Base-by-base conservation (phyloP, 2,888 invertebrate genomes). In the Corythucha ciliata region DNA sequence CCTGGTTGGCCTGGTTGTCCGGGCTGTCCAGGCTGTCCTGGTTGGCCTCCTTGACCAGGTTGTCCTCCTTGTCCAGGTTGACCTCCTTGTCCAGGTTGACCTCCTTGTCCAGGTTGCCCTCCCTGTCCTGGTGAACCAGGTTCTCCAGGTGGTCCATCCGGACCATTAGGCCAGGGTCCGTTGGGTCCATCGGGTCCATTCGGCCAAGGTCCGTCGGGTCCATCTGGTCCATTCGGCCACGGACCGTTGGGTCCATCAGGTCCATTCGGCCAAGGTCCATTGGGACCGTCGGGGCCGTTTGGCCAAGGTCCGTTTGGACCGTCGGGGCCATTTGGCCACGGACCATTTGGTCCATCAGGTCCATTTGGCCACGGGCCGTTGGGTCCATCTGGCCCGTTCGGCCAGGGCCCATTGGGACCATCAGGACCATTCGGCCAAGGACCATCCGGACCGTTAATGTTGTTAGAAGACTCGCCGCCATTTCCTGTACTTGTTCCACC, bases 241-340 rank as follows among this genome's bases (percentile, higher is more conserved):
- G 42, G 39, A 14, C 48, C 48, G 3, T 34, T 46, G 12, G 26
- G 48, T 2, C 46, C 47, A 2, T 24, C 32, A 10, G 45, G 27
- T 29, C 50, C 50, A 10, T 7, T 18, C 7, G 32, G 22, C 24
- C 48, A 12, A 14, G 24, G 34, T 24, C 52, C 39, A 24, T 24
- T 29, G 16, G 52, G 20, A 7, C 51, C 39, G 27, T 18, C 27
- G 12, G 33, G 25, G 37, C 49, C 50, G 20, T 49, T 55, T n/a
- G 41, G 41, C 33, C 33, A 33, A 18, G 33, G 33, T 20, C 26
- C 29, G 14, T 44, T 44, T 2, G 44, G 44, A 24, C 44, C 44
- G 24, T 26, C 27, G 4, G 44, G 44, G n/a, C 44, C 27, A 44
- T 40, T 20, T 20, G 48, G 24, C 21, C 6, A 14, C 6, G 44